Conservation (phyloP, 2,113 vertebrate genomes). For the Vidua chalybeata region DNA sequence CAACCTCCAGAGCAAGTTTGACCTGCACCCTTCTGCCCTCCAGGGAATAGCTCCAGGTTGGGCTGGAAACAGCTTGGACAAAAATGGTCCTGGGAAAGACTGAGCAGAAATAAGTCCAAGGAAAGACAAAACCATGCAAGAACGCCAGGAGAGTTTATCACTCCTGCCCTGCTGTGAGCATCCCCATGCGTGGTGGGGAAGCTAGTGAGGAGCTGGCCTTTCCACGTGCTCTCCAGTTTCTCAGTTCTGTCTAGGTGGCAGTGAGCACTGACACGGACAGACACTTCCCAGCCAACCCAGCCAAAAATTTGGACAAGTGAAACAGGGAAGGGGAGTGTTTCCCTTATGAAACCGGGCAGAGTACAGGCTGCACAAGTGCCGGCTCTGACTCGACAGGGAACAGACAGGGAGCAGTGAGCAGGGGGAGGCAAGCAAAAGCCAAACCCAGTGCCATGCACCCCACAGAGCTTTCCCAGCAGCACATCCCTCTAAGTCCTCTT, state of each 20-base stretch:
- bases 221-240: background rate
- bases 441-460: accelerated
- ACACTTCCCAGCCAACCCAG: background rate
- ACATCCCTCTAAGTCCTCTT: background rate
- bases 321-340: background rate
- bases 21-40: background rate
- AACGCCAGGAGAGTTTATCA: background rate
- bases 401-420: background rate
- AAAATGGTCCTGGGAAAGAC: background rate
- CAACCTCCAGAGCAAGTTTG: background rate
- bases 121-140: background rate
- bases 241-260: background rate
- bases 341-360: background rate
- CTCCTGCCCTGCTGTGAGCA: background rate
- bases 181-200: background rate
- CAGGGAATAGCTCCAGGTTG: background rate
- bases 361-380: accelerated
- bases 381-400: background rate
- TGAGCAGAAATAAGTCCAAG: background rate
- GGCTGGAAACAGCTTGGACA: background rate
- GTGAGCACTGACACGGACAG: accelerated
- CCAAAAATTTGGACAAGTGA: slow-evolving; percentile 20
- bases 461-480: background rate
- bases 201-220: background rate
- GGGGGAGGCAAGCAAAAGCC: background rate